A percentile compares a stretch with the other conserved stretches of the same genome.
Conservation (phyloP, 2,113 vertebrate species). For the Laticauda colubrina region DNA sequence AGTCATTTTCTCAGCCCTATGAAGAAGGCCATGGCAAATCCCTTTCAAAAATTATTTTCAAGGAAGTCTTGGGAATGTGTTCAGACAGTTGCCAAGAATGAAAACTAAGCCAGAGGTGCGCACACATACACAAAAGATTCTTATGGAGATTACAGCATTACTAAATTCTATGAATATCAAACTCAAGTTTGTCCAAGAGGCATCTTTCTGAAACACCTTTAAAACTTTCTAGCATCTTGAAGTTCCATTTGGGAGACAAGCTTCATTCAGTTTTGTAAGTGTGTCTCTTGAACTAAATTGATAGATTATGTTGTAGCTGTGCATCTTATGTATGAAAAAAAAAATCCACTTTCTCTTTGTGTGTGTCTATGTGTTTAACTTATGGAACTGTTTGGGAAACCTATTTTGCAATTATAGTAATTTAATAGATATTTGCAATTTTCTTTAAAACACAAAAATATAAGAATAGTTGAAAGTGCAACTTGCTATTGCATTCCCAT, state of each 20-base stretch:
- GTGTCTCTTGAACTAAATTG: not conserved
- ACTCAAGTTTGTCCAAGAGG: not conserved
- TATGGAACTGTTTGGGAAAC: not conserved
- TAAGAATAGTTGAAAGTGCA: not conserved
- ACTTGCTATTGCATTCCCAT: not conserved
- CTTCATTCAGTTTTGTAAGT: not conserved
- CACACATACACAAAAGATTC: not conserved
- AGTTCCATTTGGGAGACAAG: not conserved
- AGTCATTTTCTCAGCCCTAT: not conserved
- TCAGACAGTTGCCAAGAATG: not conserved
- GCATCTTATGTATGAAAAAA: not conserved
- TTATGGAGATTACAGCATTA: too few species aligned
- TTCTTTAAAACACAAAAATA: not conserved
- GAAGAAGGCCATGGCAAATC: not conserved
- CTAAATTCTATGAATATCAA: not conserved
- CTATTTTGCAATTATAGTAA: not conserved
- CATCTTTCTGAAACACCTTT: not conserved
- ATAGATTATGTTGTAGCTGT: not conserved
- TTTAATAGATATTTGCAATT: not conserved
- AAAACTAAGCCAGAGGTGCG: not conserved
- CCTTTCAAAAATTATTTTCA: not conserved
- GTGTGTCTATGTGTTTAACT: not conserved
- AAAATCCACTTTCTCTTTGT: not conserved
- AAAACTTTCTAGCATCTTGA: not conserved
- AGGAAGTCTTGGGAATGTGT: not conserved